Evolutionary conservation across 2,888 invertebrate species (phyloP), one percentile per base, ranked within the genome.

Genomic region (Thalpophila matura): DNA sequence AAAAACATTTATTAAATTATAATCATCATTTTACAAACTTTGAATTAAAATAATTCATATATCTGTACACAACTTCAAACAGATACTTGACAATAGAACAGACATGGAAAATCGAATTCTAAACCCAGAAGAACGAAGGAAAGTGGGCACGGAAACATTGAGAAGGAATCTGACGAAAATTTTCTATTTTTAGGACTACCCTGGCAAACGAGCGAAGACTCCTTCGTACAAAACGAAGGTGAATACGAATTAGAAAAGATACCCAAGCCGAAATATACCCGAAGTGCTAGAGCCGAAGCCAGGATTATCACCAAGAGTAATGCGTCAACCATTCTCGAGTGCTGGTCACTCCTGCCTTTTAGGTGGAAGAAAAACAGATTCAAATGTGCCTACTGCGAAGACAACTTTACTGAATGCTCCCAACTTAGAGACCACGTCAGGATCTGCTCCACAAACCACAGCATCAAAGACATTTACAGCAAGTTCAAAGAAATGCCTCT

Each of bases 101-200:
- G 37, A 33, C 24, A 16, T 6, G 9, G 20, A 50, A 54, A 45
- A 53, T 16, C 7, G 9, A 24, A 64, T 18, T 14, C 1, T 18
- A 14, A 27, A 7, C 53, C 9, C 4, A 43, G 60, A 60, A 43
- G 33, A 45, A 45, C 4, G 5, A 12, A 61, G 24, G 2, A 47
- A 27, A 38, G 24, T 27, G 62, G 29, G 7, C 24, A 45, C 18
- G 45, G 55, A 57, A 40, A 45, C 47, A 65, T 47, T 27, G 20
- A 12, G 50, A 67, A 64, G 74, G 60, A 59, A 76, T 78, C 81
- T 82, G 80, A 84, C 82, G 65, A 66, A 70, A 79, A 81, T 91
- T 94, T 94, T 94, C 89, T 93, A 90, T 94, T 94, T 94, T 91
- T 94, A 94, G 94, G 94, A 84, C 73, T 62, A 77, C 79, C 79